Base-by-base conservation (phyloP, 2,888 invertebrate genomes). In the Sthenelais limicola region DNA sequence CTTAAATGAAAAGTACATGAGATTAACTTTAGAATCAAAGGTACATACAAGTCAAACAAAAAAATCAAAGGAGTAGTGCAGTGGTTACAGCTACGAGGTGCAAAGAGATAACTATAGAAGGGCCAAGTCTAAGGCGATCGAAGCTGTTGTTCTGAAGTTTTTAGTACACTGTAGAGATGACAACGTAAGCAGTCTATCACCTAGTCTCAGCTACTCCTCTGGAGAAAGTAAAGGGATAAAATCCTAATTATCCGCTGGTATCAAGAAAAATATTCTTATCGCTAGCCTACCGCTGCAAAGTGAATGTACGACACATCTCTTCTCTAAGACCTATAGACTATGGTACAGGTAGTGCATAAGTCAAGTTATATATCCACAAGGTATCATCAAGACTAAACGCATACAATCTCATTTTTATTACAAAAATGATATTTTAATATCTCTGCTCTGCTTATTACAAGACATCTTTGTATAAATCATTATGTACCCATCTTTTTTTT, bases 351-450 rank as follows among this genome's bases (percentile, higher is more conserved):
- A 52, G 48, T 68, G 48, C 52, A 68, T 68, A 68, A 35, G 52
- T 68, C 43, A 35, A 48, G 35, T 51, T 52, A 68, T 68, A 68
- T 68, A 68, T 48, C 43, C 48, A 68, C 48, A 51, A 51, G 49
- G 52, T 51, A 52, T 52, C 49, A 68, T 49, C 38, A 51, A 47
- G 58, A 71, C 58, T 21, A 71, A 71, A 71, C 71, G 62, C 56
- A 58, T 71, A 71, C 70, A 54, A 70, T 51, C 67, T 67, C 49
- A 58, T 56, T 71, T 70, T 71, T 71, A 71, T 58, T 71, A 71
- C 71, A 71, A 71, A 67, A 71, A 71, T 71, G 58, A 71, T 51
- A 71, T 62, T 71, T 70, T 71, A 71, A 71, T 71, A 71, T 71
- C 71, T 71, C 71, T 47, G 71, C 47, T 71, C 58, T 56, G 56